phyloP scores from a whole-genome alignment of 1,140 invertebrate genomes.

The Psilanteris sp. region DNA sequence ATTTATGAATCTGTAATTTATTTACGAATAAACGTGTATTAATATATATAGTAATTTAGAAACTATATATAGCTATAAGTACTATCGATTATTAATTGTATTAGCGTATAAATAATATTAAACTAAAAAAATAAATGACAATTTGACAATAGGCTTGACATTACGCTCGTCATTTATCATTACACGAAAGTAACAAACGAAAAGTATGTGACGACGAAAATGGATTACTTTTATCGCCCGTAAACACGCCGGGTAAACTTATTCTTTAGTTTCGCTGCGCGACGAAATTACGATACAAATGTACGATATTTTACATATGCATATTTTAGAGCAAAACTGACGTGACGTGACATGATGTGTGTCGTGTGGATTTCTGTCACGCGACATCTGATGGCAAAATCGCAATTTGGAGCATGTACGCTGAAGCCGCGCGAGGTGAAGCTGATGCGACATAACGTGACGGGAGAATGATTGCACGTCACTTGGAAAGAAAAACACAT shows the following conservation, averaged over 20 bases:
- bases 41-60: too few relatives aligned
- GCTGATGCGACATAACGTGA: constrained; percentile 67
- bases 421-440: constrained; percentile 58
- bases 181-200: constrained; percentile 3
- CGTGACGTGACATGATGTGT: constrained; percentile 65
- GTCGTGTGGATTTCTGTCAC: constrained; percentile 64
- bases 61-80: too few relatives aligned
- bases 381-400: constrained; percentile 66
- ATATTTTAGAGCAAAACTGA: constrained; percentile 60
- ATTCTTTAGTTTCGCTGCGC: constrained; percentile 31
- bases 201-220: constrained; percentile 18
- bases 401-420: constrained; percentile 62
- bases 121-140: too few relatives aligned
- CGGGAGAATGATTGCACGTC: constrained; percentile 66
- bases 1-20: too few relatives aligned
- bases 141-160: too few relatives aligned
- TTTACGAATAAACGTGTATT: too few relatives aligned
- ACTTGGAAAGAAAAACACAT: constrained; percentile 64
- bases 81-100: too few relatives aligned
- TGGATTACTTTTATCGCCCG: constrained; percentile 44
- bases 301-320: constrained; percentile 58
- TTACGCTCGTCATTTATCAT: constrained; percentile 25
- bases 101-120: too few relatives aligned
- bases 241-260: constrained; percentile 32
- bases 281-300: constrained; percentile 41